Base-by-base conservation (phyloP, 2,888 invertebrate species). In the Mesodorylaimus sp. region DNA sequence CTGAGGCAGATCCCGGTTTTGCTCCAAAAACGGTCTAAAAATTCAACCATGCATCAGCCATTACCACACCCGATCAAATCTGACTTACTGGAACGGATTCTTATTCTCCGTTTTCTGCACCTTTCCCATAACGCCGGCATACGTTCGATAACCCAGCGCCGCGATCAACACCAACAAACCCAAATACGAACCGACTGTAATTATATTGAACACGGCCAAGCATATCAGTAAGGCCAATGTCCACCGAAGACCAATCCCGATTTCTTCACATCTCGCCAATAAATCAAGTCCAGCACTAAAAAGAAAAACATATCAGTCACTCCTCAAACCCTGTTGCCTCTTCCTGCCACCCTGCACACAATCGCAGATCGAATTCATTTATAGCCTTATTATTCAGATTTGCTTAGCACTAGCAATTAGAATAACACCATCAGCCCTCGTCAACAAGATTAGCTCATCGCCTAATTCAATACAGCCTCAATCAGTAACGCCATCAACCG, bases 61-160 rank as follows among this genome's bases (percentile, higher is more conserved):
- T 28, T 27, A 10, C 13, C 13, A 29, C 45, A 16, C 26, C 16
- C n/a, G 16, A 23, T 24, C 5, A 21, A 21, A 16, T 45, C 19
- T 42, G 38, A 74, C 80, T 79, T 66, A 89, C 88, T 89, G 88
- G 81, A 93, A 93, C 52, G 93, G 93, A 73, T 93, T 89, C 66
- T 88, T 89, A 67, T 91, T 89, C 61, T 86, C 86, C 27, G 73
- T 71, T 43, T 53, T 50, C 27, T 50, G 28, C 60, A 93, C 81
- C 58, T 88, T 87, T 68, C 86, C 85, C 69, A 89, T 77, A 65
- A 89, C 80, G 70, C 82, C 85, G 76, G 86, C 88, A 79, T 93
- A 93, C 69, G 93, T 78, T 68, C 93, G 81, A 80, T 88, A 91
- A 70, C 80, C 79, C 68, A 91, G 78, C 63, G 93, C 86, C 64